Conservation (phyloP, 2,888 invertebrate genomes). For the Thymelicus acteon region DNA sequence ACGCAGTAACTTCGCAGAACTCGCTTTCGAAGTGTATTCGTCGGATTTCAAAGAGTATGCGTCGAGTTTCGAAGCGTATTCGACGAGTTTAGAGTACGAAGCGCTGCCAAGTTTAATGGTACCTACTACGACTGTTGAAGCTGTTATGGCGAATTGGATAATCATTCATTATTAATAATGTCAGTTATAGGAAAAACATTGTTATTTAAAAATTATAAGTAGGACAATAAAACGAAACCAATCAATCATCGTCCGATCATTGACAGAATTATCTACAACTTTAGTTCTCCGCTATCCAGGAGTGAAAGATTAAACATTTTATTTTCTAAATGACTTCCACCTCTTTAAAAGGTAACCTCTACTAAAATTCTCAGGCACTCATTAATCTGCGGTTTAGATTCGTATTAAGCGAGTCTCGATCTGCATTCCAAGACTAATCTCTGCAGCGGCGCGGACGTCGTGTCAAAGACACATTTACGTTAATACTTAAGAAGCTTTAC, state of each 20-base stretch:
- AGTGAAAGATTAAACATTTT: too few relatives aligned
- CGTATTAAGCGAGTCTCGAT: slow-evolving; percentile 8
- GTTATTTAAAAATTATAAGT: too few relatives aligned
- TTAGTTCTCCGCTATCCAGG: too few relatives aligned
- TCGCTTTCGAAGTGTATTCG: slow-evolving; percentile 36
- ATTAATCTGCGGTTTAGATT: slow-evolving; percentile 23
- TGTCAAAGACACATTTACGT: slow-evolving; percentile 22
- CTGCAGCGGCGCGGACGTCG: neutral
- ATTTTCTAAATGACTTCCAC: too few relatives aligned
- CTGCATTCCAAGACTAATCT: slow-evolving; percentile 13
- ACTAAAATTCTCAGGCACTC: slow-evolving; percentile 4
- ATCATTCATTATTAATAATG: neutral
- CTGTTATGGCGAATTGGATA: neutral
- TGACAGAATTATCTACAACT: too few relatives aligned
- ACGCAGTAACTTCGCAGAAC: slow-evolving; percentile 38
- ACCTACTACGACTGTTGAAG: neutral
- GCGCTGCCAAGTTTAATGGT: slow-evolving; percentile 27
- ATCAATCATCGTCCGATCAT: too few relatives aligned
- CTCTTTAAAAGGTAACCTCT: neutral
- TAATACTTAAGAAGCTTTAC: slow-evolving; percentile 13
- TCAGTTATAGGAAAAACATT: too few relatives aligned
- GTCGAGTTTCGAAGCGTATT: slow-evolving; percentile 24
- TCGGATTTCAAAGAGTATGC: slow-evolving; percentile 18
- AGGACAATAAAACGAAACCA: too few relatives aligned
- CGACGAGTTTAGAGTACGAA: slow-evolving; percentile 15